Evolutionary conservation across 2,888 invertebrate species (phyloP).

Genomic region (Embidobia sp.): DNA sequence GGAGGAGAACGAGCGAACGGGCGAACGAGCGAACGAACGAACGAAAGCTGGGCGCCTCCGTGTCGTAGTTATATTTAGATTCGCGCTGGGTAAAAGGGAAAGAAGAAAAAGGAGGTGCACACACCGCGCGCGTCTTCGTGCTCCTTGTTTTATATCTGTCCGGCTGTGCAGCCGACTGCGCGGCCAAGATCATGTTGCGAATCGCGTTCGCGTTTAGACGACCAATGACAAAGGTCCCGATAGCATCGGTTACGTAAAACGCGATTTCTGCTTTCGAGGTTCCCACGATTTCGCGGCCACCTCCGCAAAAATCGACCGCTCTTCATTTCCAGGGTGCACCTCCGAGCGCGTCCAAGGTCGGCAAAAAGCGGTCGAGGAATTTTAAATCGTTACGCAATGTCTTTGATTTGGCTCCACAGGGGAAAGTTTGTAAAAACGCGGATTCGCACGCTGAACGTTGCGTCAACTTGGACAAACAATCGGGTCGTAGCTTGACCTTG

Average conservation of each 20-base stretch:
- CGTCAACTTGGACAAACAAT: no score
- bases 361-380: no score
- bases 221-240: constrained; percentile 54
- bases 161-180: constrained; percentile 49
- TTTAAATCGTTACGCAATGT: no score
- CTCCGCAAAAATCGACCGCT: constrained; percentile 6
- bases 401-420: no score
- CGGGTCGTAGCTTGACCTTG: no score
- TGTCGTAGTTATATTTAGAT: constrained; percentile 65
- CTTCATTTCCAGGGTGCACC: no score
- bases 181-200: constrained; percentile 50
- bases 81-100: constrained; percentile 54
- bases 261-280: constrained; percentile 44
- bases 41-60: constrained; percentile 59
- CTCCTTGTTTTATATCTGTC: constrained; percentile 62
- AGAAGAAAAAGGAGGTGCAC: constrained; percentile 55
- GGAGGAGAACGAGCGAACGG: constrained; percentile 43
- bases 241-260: constrained; percentile 58
- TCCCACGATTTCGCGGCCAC: constrained; percentile 43
- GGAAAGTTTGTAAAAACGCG: no score
- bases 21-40: constrained; percentile 21
- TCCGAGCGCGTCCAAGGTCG: no score
- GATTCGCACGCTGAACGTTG: no score
- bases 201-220: constrained; percentile 56
- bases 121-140: constrained; percentile 54